Base-by-base conservation (phyloP, 2,113 vertebrate genomes). In the Cynoglossus semilaevis region DNA sequence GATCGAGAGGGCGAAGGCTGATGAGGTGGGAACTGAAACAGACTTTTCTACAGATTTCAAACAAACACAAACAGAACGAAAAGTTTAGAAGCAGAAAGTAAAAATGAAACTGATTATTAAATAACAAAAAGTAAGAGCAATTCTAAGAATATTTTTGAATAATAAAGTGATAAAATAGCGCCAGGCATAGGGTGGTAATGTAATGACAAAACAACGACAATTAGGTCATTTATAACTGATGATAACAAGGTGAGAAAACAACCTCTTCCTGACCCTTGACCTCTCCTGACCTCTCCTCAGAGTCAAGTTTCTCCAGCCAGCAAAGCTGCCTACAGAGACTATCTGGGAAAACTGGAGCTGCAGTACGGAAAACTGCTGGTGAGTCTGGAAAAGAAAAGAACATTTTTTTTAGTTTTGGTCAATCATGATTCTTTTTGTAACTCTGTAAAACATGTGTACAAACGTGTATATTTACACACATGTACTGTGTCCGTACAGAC, bases 281-380 rank as follows among this genome's bases (percentile, higher is more conserved):
- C 35, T 59, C 11, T 6, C 8, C 44, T 70, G 29, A 49, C 19
- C 14, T 19, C 51, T 49, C 8, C 36, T 61, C 81, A 98, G 96
- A 89, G 63, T 35, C 94, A 98, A 87, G 79, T 98, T 40, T 91
- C 94, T 0, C 90, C 93, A 0, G 83, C 77, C 4, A 90, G 91
- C 15, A 93, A 93, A 7, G 70, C 81, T 0, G 82, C 93, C 0
- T 98, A 95, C 79, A 85, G 92, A 0, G 95, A 97, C 13, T 94
- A 93, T 54, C 89, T 98, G 83, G 89, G 88, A 42, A 93, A 94
- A 60, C 88, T 98, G 78, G 95, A 98, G 58, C 83, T 94, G 64
- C 93, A 94, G 67, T 98, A 95, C 0, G 87, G 88, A 50, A 95
- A 92, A 54, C 93, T 98, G 19, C 88, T 96, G 92, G 96, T 97